Conservation (phyloP, 1,140 invertebrate species). For the Pogonomyrmex californicus region DNA sequence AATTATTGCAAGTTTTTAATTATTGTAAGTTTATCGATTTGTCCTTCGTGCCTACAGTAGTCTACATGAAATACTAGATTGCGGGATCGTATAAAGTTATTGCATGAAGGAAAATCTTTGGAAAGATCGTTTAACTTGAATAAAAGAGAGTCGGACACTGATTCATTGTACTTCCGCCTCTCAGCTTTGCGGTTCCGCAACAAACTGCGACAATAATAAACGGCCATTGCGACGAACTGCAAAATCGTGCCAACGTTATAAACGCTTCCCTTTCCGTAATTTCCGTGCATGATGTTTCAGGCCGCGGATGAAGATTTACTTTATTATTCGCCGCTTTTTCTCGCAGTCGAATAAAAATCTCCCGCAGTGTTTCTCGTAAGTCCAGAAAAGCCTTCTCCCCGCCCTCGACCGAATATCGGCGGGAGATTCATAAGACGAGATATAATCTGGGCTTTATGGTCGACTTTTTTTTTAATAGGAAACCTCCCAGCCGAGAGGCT, state of each 20-base stretch:
- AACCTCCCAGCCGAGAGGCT: neutral
- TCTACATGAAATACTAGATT: neutral
- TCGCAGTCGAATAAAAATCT: slow-evolving; percentile 31
- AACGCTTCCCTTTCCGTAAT: neutral
- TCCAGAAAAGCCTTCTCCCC: neutral
- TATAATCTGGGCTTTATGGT: slow-evolving; percentile 20
- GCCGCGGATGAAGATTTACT: slow-evolving; percentile 38
- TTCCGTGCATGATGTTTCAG: neutral
- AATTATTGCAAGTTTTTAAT: neutral
- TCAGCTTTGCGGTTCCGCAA: slow-evolving; percentile 25
- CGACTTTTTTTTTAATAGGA: neutral
- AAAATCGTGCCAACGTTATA: slow-evolving; percentile 35
- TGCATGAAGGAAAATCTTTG: slow-evolving; percentile 14
- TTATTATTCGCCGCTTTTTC: slow-evolving; percentile 8
- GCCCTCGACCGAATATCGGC: neutral
- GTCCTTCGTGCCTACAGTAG: neutral
- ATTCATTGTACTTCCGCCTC: slow-evolving; percentile 35
- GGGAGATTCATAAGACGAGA: neutral
- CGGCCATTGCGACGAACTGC: neutral
- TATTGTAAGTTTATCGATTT: neutral
- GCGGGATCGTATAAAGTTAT: neutral
- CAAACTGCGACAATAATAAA: slow-evolving; percentile 54
- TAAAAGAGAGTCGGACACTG: slow-evolving; percentile 12
- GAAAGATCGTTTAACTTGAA: slow-evolving; percentile 23
- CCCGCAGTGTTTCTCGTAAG: neutral